A percentile compares a stretch with the other conserved stretches of the same genome.
These are phyloP conservation scores for Apamea epomidion DNA, from an alignment of 2,888 invertebrate genomes.

Conservation along the genomic window DNA sequence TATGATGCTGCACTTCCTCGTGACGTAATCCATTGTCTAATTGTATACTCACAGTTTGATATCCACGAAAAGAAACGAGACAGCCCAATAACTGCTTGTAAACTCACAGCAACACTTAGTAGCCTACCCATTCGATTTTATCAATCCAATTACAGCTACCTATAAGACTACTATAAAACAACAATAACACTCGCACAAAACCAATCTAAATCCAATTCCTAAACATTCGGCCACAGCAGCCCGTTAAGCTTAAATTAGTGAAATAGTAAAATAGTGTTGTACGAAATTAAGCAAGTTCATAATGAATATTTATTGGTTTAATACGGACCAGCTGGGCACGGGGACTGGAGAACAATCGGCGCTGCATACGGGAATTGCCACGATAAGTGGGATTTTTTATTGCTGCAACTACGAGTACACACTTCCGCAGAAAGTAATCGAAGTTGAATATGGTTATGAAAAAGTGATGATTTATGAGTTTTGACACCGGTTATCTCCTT, in stretches of 20 bases:
- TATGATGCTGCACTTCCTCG: not conserved
- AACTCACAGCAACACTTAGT: not conserved
- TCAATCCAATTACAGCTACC: not conserved
- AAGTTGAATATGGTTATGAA: conserved; percentile 34
- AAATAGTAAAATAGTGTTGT: conserved; percentile 87
- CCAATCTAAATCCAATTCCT: conserved; percentile 66
- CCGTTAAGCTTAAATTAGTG: conserved; percentile 85
- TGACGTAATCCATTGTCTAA: not conserved
- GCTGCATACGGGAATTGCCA: conserved; percentile 82
- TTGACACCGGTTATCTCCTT: not conserved
- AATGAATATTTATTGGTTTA: conserved; percentile 90
- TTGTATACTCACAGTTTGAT: not conserved
- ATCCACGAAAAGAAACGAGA: no score
- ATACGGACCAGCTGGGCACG: conserved; percentile 84
- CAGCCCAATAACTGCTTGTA: not conserved
- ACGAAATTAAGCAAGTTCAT: conserved; percentile 88
- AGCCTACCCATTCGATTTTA: not conserved
- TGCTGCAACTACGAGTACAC: conserved; percentile 52
- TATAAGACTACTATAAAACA: conserved; percentile 62
- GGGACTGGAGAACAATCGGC: conserved; percentile 81
- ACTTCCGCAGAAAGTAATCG: conserved; percentile 42
- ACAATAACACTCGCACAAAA: conserved; percentile 46
- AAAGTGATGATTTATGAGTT: conserved; percentile 9
- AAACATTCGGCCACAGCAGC: conserved; percentile 69
- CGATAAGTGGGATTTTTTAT: conserved; percentile 79